Evolutionary conservation across 2,797 vertebrate genomes (phyloP), one percentile per base, ranked within the genome.

Genomic region (Sciaenops ocellatus): DNA sequence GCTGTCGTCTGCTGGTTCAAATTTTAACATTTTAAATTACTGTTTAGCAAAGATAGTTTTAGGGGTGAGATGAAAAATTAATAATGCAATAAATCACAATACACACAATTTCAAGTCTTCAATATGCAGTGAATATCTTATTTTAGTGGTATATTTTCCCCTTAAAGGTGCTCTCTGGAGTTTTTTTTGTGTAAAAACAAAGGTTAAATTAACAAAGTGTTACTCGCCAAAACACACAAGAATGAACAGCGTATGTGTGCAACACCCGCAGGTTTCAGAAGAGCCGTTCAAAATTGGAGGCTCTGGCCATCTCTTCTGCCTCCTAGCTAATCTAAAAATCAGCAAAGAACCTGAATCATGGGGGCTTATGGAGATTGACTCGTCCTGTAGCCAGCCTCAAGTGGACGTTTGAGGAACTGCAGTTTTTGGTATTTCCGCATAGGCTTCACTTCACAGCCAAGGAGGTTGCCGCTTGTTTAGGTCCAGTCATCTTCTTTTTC

Each of bases 11-110:
- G 47, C 59, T 20, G 56, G 60, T 56, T 41, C 24, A 67, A 61
- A 47, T n/a, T 34, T 54, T 55, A 22, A 48, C 26, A 50, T 68
- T 51, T 62, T 57, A 8, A 61, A 56, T 12, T 22, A 26, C 28
- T 44, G 50, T 42, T 68, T 1, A 30, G 15, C 51, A 13, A 13
- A 41, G 42, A 18, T 4, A 52, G 59, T 42, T 52, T 44, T 30
- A 48, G 30, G 54, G n/a, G 50, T 59, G 52, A 61, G 26, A 16
- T 26, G 20, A 51, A 70, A 30, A 28, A 13, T 1, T 15, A 0
- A 26, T 34, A 51, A 41, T 3, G 6, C 26, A 56, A 38, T 28
- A 77, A 69, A 79, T 67, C 71, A 28, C 30, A 79, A 38, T 44
- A 64, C 46, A 71, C 6, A 20, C 47, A 13, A 38, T 38, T 38